Percentiles rank a stretch among this genome's conserved stretches.
Conservation (phyloP, 1,140 invertebrate species). For the Drosophila fuyamai region DNA sequence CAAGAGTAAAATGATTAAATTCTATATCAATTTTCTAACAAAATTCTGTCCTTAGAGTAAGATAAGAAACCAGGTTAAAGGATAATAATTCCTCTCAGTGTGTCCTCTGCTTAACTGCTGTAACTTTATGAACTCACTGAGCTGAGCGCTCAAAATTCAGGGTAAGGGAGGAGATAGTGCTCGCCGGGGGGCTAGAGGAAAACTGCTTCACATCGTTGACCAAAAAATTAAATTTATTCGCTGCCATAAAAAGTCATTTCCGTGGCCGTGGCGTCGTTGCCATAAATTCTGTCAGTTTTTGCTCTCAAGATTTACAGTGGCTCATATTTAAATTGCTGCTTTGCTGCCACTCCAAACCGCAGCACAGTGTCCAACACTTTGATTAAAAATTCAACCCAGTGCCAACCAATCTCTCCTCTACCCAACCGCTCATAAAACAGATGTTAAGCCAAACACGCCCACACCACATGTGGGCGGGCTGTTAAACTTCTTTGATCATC, state of each 20-base stretch:
- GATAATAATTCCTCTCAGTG: background rate
- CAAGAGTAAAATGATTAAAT: too few species aligned
- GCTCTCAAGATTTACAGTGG: constrained; percentile 75
- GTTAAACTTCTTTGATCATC: constrained; percentile 38
- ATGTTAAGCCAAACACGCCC: constrained; percentile 27
- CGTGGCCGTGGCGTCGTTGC: constrained; percentile 62
- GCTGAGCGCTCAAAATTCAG: constrained; percentile 9
- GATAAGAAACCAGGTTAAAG: background rate
- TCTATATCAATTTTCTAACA: too few species aligned
- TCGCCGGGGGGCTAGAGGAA: constrained; percentile 1
- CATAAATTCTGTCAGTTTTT: constrained; percentile 80
- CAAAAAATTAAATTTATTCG: constrained; percentile 83
- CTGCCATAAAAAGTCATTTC: constrained; percentile 82
- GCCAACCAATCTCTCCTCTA: constrained; percentile 1
- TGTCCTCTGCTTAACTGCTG: constrained; percentile 24
- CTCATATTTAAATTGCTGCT: constrained; percentile 78
- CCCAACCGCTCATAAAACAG: constrained; percentile 10
- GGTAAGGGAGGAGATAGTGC: background rate
- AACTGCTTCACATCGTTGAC: constrained; percentile 73
- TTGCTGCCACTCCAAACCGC: constrained; percentile 55
- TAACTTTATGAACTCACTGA: constrained; percentile 65
- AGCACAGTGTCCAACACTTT: constrained; percentile 57
- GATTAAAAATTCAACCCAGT: constrained; percentile 74
- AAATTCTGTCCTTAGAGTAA: too few species aligned
- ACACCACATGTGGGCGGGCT: constrained; percentile 50